Evolutionary conservation across 1,140 invertebrate genomes (phyloP).

Genomic region (Drosophila subpulchrella): DNA sequence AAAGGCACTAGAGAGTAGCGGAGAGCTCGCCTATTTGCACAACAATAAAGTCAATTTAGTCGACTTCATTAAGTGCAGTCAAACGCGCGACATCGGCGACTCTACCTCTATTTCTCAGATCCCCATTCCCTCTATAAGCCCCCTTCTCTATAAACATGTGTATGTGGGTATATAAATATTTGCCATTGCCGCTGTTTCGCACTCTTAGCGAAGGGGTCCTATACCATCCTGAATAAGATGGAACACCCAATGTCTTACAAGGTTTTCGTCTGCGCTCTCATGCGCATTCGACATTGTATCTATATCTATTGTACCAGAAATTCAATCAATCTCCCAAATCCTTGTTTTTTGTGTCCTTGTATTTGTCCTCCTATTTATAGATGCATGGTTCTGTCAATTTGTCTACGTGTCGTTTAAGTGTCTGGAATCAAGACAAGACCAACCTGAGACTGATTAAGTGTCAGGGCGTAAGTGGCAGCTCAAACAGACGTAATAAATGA

Average conservation of each 20-base stretch:
- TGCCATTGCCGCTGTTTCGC: not conserved
- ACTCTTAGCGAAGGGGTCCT: conserved; percentile 6
- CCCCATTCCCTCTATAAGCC: not conserved
- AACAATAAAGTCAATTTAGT: conserved; percentile 82
- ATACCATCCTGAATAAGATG: not conserved
- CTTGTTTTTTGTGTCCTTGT: conserved; percentile 7
- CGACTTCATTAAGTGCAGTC: conserved; percentile 77
- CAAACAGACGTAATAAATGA: not conserved
- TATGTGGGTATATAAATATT: conserved; percentile 61
- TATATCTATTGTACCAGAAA: not conserved
- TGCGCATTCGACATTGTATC: not conserved
- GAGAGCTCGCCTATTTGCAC: conserved; percentile 69
- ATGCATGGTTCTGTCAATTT: conserved; percentile 32
- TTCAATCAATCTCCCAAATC: conserved; percentile 25
- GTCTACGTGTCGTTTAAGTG: conserved; percentile 13
- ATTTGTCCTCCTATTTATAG: conserved; percentile 27
- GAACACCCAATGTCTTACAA: not conserved
- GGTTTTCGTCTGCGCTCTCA: not conserved
- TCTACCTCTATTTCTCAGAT: conserved; percentile 17
- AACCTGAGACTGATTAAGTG: conserved; percentile 21
- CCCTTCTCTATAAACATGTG: conserved; percentile 27
- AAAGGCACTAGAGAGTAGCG: conserved; percentile 22
- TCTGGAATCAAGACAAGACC: not conserved
- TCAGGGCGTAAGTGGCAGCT: not conserved
- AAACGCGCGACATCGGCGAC: conserved; percentile 64